Evolutionary conservation across 2,888 invertebrate genomes (phyloP), one percentile per base, ranked within the genome.

Genomic region (Cylindroiulus punctatus): DNA sequence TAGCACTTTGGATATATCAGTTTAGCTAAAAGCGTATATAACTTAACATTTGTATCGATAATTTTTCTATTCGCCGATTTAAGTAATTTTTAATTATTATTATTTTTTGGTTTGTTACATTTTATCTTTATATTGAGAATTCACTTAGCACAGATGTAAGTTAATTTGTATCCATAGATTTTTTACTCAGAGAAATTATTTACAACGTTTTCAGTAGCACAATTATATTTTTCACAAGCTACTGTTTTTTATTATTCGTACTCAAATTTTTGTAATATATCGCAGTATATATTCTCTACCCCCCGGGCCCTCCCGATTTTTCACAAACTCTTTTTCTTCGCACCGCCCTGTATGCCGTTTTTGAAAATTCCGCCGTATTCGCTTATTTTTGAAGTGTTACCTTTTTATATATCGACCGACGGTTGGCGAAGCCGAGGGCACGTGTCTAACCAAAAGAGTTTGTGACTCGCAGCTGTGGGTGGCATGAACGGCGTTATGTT

Each of bases 81-180:
- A 76, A 76, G 26, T 26, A 76, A 76, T 76, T 76, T 83, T 83
- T 83, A 83, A 76, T 76, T 76, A 76, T 76, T 76, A 26, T 76
- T 42, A 42, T 76, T 76, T 76, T 76, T 83, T 83, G 83, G 83
- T 83, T 83, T 83, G 83, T 83, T 83, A 83, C 32, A n/a, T 83
- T 83, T 83, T 83, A 83, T 83, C 83, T 83, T 83, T 83, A 22
- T 83, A 83, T 83, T 83, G n/a, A 76, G 76, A 76, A 26, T 76
- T 22, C 40, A 83, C 40, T 83, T 83, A 83, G 83, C 83, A 83
- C 83, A 83, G 83, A 83, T 83, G 83, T 83, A 83, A 83, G 83
- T 83, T 83, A 83, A 83, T 83, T 83, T 83, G 40, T 83, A 32
- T n/a, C 32, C 83, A 83, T 32, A 32, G 83, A 83, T 83, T 83